These are phyloP conservation scores for Bombus turneri DNA, from an alignment of 1,140 invertebrate species.

Conservation along the genomic window DNA sequence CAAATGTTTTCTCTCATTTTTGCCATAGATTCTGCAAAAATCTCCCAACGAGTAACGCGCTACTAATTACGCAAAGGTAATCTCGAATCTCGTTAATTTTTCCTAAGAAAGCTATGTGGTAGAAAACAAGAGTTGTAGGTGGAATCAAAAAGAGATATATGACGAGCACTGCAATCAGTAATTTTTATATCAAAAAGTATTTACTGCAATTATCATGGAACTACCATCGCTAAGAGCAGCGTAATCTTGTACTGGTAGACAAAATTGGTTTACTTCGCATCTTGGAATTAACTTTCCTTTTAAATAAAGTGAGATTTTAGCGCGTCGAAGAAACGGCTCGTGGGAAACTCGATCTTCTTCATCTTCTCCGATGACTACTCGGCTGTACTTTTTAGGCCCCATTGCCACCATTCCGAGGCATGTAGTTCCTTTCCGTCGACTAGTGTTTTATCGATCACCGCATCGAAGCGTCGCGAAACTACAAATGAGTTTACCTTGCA, in stretches of 20 bases:
- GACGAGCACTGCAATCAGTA: neutral
- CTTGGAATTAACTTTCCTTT: neutral
- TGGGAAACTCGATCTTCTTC: neutral
- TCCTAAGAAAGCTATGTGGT: neutral
- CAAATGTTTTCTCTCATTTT: neutral
- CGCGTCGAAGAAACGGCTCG: too few species aligned
- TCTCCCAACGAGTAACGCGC: neutral
- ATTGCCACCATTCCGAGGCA: too few species aligned
- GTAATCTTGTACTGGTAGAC: neutral
- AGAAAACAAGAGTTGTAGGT: neutral
- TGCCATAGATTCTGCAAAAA: neutral
- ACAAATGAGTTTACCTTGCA: conserved; percentile 1
- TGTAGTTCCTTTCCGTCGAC: neutral
- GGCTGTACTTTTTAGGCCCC: neutral
- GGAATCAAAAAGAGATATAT: neutral
- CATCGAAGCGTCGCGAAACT: neutral
- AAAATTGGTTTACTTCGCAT: neutral
- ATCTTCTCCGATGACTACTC: neutral
- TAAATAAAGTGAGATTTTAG: neutral
- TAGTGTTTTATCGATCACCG: conserved; percentile 19
- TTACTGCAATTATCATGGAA: neutral
- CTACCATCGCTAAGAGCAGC: neutral
- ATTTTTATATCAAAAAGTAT: neutral
- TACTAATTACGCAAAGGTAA: neutral
- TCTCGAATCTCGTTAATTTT: neutral